Conservation (phyloP, 2,113 vertebrate species). For the Diphyllodes magnificus region DNA sequence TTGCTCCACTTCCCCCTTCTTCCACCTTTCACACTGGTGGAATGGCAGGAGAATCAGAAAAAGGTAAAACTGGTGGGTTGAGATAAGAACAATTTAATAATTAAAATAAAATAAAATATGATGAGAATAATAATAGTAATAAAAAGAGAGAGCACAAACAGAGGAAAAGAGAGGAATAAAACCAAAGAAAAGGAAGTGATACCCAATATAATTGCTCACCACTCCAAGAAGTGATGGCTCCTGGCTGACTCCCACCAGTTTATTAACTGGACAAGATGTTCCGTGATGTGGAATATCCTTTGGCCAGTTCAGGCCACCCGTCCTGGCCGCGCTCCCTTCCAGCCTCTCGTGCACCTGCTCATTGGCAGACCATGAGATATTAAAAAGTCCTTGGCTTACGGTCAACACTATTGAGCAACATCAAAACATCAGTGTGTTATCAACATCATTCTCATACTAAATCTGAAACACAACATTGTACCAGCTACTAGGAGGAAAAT, state of each 20-base stretch:
- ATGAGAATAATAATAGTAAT: not conserved
- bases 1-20: not conserved
- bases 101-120: not conserved
- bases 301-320: not conserved
- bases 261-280: not conserved
- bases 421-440: not conserved
- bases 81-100: not conserved
- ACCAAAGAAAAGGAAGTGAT: not conserved
- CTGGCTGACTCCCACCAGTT: not conserved
- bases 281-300: not conserved
- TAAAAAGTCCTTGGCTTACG: not conserved
- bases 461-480: not conserved
- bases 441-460: not conserved
- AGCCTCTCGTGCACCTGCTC: not conserved
- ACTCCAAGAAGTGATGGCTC: fast-evolving
- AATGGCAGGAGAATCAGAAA: not conserved
- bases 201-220: not conserved
- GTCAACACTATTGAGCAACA: not conserved
- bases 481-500: not conserved
- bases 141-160: not conserved
- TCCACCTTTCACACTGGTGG: not conserved
- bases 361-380: not conserved
- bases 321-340: not conserved
- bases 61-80: not conserved
- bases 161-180: not conserved